Conservation (phyloP, 2,113 vertebrate species). For the Bungarus multicinctus region DNA sequence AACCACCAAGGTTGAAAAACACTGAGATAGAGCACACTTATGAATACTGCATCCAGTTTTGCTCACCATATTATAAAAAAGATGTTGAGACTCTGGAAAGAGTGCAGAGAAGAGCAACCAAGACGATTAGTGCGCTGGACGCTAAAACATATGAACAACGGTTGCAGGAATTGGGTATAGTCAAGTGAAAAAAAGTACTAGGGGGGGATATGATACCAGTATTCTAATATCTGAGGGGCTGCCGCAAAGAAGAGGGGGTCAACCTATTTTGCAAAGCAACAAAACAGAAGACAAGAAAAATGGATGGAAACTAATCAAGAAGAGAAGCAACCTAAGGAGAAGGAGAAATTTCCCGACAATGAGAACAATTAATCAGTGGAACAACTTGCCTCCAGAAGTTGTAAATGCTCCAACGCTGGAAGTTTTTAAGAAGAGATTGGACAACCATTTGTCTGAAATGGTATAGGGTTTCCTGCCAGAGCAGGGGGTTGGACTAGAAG, state of each 20-base stretch:
- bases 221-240: background rate
- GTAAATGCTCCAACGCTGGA: too few relatives aligned
- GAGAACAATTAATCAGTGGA: too few relatives aligned
- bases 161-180: background rate
- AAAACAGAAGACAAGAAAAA: background rate
- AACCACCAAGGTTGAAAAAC: too few relatives aligned
- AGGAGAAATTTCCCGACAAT: background rate
- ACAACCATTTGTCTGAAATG: too few relatives aligned
- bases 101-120: background rate
- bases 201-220: background rate
- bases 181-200: background rate
- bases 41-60: background rate
- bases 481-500: background rate
- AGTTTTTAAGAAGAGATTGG: too few relatives aligned
- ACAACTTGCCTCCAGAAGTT: too few relatives aligned
- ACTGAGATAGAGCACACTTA: background rate
- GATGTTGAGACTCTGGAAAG: background rate
- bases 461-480: too few relatives aligned
- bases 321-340: background rate
- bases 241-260: background rate
- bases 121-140: background rate
- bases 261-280: too few relatives aligned
- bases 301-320: background rate
- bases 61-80: background rate
- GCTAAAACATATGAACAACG: background rate